Evolutionary conservation across 2,113 vertebrate genomes (phyloP), one percentile per base, ranked within the genome.

Genomic region (zebrafish (Danio rerio)): DNA sequence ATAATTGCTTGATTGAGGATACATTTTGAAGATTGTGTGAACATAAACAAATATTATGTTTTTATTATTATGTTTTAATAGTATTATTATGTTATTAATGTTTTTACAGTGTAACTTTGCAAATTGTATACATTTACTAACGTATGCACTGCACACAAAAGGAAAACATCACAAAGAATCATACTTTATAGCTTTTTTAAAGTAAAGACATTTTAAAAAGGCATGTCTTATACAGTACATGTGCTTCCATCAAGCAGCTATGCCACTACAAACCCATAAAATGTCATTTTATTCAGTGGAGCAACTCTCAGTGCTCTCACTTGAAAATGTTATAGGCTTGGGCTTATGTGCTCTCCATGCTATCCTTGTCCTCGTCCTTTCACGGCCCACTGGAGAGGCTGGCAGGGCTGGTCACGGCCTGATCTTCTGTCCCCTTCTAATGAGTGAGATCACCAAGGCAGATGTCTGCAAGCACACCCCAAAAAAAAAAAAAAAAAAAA

Each of bases 361-460:
- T 78, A 78, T 77, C 53, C 81, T 47, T 69, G 78, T 80, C 40
- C 9, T 5, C 9, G 78, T 77, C 58, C 59, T 47, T 63, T 50
- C 59, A 40, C 71, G 18, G 63, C 71, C 58, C 61, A 52, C 43
- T 53, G 81, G 81, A 78, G 45, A 9, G 74, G 74, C 66, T 3
- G 65, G 18, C 69, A 8, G 75, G 49, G 47, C 62, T 55, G 77
- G 68, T 61, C 56, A 72, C 58, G 3, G 20, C 71, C 76, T 55
- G 20, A 78, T 53, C 56, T 59, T 47, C 47, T 71, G 59, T 55
- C 47, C 50, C 18, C 6, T 74, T 70, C 49, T 73, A 80, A 84
- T 76, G 69, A 84, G 59, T 63, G 76, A 63, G 68, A 72, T 52
- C 76, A 72, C 49, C 49, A 72, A 68, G 20, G 47, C 77, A 55